Base-by-base conservation (phyloP, 2,797 vertebrate genomes). In the Arnoldichthys spilopterus region DNA sequence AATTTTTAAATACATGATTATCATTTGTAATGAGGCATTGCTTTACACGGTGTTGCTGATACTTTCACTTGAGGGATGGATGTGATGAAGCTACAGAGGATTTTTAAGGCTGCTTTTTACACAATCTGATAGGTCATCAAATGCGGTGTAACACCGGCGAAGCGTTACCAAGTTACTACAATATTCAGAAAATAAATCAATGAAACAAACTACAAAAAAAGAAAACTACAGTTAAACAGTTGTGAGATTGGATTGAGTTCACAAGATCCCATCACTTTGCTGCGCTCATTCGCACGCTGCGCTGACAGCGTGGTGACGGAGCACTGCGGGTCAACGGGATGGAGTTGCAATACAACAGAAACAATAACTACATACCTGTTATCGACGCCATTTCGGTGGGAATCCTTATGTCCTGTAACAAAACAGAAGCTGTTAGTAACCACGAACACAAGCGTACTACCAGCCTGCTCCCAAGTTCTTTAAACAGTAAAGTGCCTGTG, bases 341-440 rank as follows among this genome's bases (percentile, higher is more conserved):
- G 32, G 1, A 62, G 54, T 6, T 0, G 1, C 2, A 4, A 13
- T 18, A 9, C 20, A 20, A n/a, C 18, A 9, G 16, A 32, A 32
- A 18, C 59, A 34, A 9, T 63, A 62, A 63, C 43, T 12, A 83
- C 78, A 11, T 74, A 83, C 83, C 83, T 73, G 66, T 1, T 9
- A 76, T 24, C 66, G 82, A 58, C 68, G 79, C 73, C 84, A 84
- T 85, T 32, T 24, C 75, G n/a, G 13, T 22, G 34, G 34, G 24
- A 74, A 26, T 26, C 72, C 24, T n/a, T 54, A 75, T 69, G 4
- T 64, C 82, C 84, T 85, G 77, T 47, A 82, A 80, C 24, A 70
- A 77, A 12, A 4, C 30, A 62, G 24, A 16, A 3, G 8, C n/a
- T 26, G 58, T 45, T 26, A 49, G 30, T 18, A 20, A 32, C 45